Base-by-base conservation (phyloP, 1,140 invertebrate genomes). In the Tetragnatha versicolor region DNA sequence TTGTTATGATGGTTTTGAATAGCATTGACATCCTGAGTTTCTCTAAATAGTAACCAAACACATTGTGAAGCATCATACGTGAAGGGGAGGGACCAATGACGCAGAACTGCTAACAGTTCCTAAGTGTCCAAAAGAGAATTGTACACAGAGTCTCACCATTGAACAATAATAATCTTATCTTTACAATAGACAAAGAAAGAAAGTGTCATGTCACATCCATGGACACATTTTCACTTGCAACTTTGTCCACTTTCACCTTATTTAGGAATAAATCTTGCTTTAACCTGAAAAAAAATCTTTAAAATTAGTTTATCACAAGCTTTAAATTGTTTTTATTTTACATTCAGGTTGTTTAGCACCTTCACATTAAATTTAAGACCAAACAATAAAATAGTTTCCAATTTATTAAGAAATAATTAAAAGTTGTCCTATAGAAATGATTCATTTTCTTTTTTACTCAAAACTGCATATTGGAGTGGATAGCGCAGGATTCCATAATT, bases 131-230 rank as follows among this genome's bases (percentile, higher is more conserved):
- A 37, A 49, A 47, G n/a, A n/a, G 66, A 77, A 77, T 63, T 35
- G 58, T 70, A 70, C 68, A 49, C 20, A 27, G 55, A 70, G 47
- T 53, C 27, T 70, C 68, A 70, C 68, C 29, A 25, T 45, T 53
- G 29, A 60, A 60, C 25, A 29, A 20, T 22, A 75, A 31, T 49
- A 20, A 55, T 31, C 14, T 49, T 51, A 65, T 37, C 17, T 25
- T 20, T 35, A 77, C 14, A 27, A 66, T 31, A 77, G 61, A 27
- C 29, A 55, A 29, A n/a, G 33, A 42, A 58, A 77, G 47, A 4
- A 66, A 55, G 61, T 53, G 75, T 77, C 75, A 79, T 66, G 69
- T 80, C 45, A 73, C 70, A 66, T 75, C 79, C 77, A 79, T 70
- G 9, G 77, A 70, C 45, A 79, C 55, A 45, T 58, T 79, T 31